Conservation (phyloP, 2,888 invertebrate genomes). For the Drosophila birchii region DNA sequence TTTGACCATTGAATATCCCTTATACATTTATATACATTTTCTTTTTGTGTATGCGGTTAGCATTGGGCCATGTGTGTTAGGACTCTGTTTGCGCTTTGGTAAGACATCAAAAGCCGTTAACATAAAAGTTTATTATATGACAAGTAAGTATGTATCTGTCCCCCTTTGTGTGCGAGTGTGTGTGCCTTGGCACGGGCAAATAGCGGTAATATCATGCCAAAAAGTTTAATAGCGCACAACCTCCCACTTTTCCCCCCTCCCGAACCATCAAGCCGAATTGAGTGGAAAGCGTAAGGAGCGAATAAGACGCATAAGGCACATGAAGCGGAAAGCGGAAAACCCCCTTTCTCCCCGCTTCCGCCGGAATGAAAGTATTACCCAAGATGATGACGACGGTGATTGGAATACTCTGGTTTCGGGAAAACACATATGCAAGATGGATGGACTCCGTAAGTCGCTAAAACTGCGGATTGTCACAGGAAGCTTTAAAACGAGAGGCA, state of each 20-base stretch:
- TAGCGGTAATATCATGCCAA: slow-evolving; percentile 72
- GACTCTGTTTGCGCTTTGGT: slow-evolving; percentile 50
- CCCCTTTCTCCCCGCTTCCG: slow-evolving; percentile 6
- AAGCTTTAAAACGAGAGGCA: background rate
- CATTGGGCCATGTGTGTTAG: slow-evolving; percentile 63
- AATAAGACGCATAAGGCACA: slow-evolving; percentile 56
- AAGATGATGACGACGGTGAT: slow-evolving; percentile 34
- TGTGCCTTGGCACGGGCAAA: slow-evolving; percentile 45
- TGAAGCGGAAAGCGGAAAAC: slow-evolving; percentile 63
- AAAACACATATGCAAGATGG: slow-evolving; percentile 14
- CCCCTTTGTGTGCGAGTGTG: background rate
- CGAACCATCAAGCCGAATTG: slow-evolving; percentile 63
- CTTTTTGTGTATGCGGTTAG: slow-evolving; percentile 20
- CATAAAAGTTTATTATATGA: slow-evolving; percentile 78
- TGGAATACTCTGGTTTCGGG: slow-evolving; percentile 26
- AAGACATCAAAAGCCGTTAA: slow-evolving; percentile 73
- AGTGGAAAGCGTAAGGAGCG: slow-evolving; percentile 69
- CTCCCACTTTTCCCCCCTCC: slow-evolving; percentile 12
- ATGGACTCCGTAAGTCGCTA: slow-evolving; percentile 20
- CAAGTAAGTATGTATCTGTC: slow-evolving; percentile 66
- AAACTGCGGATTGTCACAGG: slow-evolving; percentile 8
- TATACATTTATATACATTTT: background rate
- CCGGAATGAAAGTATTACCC: slow-evolving; percentile 21
- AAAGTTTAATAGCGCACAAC: slow-evolving; percentile 76
- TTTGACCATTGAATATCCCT: background rate